Percentiles rank a stretch among this genome's conserved stretches.
phyloP scores from a whole-genome alignment of 2,797 vertebrate genomes.

The Gallinago nigripennis region DNA sequence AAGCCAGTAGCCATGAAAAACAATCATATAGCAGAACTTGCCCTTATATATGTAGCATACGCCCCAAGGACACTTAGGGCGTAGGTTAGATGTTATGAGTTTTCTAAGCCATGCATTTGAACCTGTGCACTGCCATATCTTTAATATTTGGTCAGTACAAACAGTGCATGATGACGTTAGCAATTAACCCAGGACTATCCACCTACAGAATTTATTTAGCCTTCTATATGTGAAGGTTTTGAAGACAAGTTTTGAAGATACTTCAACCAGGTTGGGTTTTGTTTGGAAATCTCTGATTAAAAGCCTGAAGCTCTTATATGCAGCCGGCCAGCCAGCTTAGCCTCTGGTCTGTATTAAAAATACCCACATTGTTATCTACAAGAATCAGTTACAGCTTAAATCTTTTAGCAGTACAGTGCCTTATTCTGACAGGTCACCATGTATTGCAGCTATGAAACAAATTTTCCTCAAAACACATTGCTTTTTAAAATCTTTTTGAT shows the following conservation, averaged over 20 bases:
- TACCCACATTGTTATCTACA: neutral
- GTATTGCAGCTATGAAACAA: neutral
- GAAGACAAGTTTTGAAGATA: neutral
- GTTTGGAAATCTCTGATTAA: neutral
- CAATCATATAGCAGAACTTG: neutral
- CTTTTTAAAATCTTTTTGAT: neutral
- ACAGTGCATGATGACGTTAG: rapidly evolving
- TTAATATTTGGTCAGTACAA: neutral
- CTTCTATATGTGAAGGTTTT: neutral
- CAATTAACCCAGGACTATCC: neutral
- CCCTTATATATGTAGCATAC: neutral
- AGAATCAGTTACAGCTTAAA: neutral
- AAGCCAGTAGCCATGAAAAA: neutral
- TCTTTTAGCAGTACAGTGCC: neutral
- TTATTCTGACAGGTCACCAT: neutral
- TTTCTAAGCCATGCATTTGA: neutral
- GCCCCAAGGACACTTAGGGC: neutral
- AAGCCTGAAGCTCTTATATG: neutral
- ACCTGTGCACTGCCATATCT: neutral
- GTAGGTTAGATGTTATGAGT: neutral
- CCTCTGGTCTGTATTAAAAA: neutral
- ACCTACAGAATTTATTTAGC: neutral
- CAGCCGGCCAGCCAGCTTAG: neutral
- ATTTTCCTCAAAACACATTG: neutral
- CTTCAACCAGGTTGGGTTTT: neutral